These are phyloP conservation scores for Tortrix viridana DNA, from an alignment of 2,888 invertebrate genomes.

Conservation along the genomic window DNA sequence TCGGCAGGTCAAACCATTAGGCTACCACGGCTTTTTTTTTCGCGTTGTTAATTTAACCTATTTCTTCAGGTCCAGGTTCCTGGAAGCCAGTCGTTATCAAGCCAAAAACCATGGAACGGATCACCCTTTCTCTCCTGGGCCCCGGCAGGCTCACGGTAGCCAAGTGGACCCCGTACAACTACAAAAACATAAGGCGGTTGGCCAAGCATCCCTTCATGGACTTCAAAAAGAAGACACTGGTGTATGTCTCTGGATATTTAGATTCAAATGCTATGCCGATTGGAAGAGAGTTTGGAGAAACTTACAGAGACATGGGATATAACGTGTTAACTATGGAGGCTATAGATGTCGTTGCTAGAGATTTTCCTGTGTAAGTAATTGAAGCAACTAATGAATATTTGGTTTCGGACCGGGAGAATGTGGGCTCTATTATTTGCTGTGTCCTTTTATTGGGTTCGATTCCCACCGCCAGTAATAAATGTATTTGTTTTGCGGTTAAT, in stretches of 20 bases:
- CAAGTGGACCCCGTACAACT: constrained; percentile 21
- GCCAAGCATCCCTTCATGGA: constrained; percentile 31
- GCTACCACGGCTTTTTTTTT: too few species aligned
- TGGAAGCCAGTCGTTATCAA: constrained; percentile 17
- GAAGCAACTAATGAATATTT: neutral
- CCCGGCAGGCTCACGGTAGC: constrained; percentile 13
- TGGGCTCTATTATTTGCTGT: too few species aligned
- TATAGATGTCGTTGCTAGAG: constrained; percentile 22
- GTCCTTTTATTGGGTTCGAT: too few species aligned
- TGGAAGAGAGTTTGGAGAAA: constrained; percentile 14
- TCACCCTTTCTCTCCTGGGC: constrained; percentile 15
- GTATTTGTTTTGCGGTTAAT: too few species aligned
- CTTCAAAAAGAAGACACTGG: constrained; percentile 25
- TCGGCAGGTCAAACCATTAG: too few species aligned
- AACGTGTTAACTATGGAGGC: constrained; percentile 37
- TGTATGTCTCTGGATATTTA: constrained; percentile 38
- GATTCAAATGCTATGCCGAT: constrained; percentile 26
- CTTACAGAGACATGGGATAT: constrained; percentile 37
- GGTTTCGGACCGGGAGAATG: too few species aligned
- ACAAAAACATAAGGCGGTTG: constrained; percentile 24
- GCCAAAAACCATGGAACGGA: constrained; percentile 8
- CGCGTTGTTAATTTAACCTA: too few species aligned
- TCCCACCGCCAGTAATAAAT: too few species aligned
- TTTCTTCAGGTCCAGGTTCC: constrained; percentile 22
- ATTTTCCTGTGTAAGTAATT: constrained; percentile 39